Base-by-base conservation (phyloP, 1,140 invertebrate species). In the Halictus rubicundus region DNA sequence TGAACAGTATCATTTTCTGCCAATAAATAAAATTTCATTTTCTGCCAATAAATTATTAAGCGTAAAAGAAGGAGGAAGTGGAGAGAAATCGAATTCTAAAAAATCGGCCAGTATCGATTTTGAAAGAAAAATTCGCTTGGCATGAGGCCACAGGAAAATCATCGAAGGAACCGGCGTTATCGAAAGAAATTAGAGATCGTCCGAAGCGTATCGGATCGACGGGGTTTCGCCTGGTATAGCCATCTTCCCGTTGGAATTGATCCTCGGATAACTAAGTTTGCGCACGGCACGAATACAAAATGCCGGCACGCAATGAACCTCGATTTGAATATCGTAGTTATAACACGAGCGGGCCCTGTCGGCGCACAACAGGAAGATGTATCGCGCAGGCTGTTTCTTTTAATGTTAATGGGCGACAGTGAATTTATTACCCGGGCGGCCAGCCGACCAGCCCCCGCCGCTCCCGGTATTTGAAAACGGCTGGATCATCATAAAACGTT, bases 401-500 rank as follows among this genome's bases (percentile, higher is more conserved):
- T 72, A 82, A 78, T 68, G 80, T 72, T 78, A 71, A 78, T 61
- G 75, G 49, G 52, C 32, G 80, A 78, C 75, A 27, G 39, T 4
- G 68, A 68, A 71, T 77, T 81, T 81, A 81, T 81, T 49, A 25
- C 32, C 72, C 60, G 10, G 23, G 7, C 23, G 57, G 19, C 7
- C 21, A 7, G 32, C 73, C 60, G 6, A 3, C 8, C 9, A 2
- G 42, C 9, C 10, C 10, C 23, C n/a, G 19, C 12, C 8, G 10
- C 46, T 6, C 0, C 7, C 7, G 10, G 8, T 32, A 59, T 78
- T 78, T 61, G 42, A 63, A 78, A 66, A 19, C 80, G 61, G 75
- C 68, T 82, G 80, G 61, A 82, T 82, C 80, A 82, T 82, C 80
- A 78, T 82, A 82, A 82, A 82, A 82, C 75, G 80, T 78, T 82